These are phyloP conservation scores for Creontiades dilutus DNA, from an alignment of 2,888 invertebrate species.

Conservation along the genomic window DNA sequence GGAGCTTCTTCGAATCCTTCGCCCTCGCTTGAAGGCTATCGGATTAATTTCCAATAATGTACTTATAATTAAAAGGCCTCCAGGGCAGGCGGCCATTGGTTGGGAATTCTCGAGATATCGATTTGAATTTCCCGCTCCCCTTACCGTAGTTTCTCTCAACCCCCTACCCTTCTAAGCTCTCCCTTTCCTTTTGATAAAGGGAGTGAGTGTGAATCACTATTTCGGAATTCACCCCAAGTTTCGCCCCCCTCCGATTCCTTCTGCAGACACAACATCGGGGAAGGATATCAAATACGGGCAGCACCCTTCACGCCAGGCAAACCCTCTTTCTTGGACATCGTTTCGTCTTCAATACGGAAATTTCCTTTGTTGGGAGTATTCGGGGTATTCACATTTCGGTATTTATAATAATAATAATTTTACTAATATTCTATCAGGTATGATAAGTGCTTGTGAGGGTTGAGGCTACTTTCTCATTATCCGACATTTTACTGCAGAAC, in stretches of 20 bases:
- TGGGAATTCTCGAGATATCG: constrained; percentile 32
- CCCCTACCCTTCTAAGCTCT: neutral
- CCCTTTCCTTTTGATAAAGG: constrained; percentile 27
- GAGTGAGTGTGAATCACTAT: constrained; percentile 33
- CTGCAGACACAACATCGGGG: constrained; percentile 15
- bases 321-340: neutral
- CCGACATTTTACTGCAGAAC: too few relatives aligned
- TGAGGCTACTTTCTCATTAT: too few relatives aligned
- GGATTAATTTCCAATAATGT: constrained; percentile 27
- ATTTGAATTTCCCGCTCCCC: constrained; percentile 7
- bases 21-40: neutral
- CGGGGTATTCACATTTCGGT: neutral
- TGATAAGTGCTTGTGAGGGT: too few relatives aligned
- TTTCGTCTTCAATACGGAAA: constrained; percentile 6
- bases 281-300: constrained; percentile 28
- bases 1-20: neutral
- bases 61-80: constrained; percentile 18
- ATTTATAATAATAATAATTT: too few relatives aligned
- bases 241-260: constrained; percentile 7
- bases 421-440: too few relatives aligned
- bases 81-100: constrained; percentile 28
- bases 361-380: neutral
- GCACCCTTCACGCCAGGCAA: constrained; percentile 5
- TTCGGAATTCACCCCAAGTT: constrained; percentile 42
- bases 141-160: constrained; percentile 4